Percentiles rank a stretch among this genome's conserved stretches.
These are phyloP conservation scores for Polietes domitor DNA, from an alignment of 2,888 invertebrate species.

Conservation along the genomic window DNA sequence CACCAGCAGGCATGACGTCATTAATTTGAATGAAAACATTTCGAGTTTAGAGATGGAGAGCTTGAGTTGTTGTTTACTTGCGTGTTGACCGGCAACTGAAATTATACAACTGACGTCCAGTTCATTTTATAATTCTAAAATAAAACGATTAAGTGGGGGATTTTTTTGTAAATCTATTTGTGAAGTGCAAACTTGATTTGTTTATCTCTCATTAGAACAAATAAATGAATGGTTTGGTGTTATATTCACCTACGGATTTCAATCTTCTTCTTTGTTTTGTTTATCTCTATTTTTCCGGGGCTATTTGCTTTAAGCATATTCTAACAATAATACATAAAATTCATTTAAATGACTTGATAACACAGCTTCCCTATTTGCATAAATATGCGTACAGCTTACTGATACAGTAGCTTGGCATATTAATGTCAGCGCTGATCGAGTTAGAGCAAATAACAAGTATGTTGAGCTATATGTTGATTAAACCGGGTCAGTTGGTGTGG, in stretches of 20 bases:
- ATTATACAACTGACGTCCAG: background rate
- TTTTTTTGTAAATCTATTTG: background rate
- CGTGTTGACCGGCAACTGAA: background rate
- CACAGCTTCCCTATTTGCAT: no score
- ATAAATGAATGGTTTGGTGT: background rate
- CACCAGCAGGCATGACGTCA: background rate
- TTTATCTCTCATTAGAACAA: background rate
- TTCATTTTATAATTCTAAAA: background rate
- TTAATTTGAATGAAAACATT: constrained; percentile 35
- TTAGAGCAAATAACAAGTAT: no score
- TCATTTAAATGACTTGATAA: no score
- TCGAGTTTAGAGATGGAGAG: background rate
- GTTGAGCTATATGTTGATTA: no score
- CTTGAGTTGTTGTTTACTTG: background rate
- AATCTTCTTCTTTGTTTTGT: no score
- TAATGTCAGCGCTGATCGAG: no score
- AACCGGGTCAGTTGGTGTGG: no score
- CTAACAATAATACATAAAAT: background rate
- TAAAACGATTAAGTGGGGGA: background rate
- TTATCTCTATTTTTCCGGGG: background rate
- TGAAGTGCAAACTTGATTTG: background rate
- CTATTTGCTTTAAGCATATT: background rate
- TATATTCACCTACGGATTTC: background rate
- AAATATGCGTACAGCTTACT: no score
- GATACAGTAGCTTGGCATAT: no score